phyloP scores from a whole-genome alignment of 1,140 invertebrate genomes.

The Drosophila quadrilineata region DNA sequence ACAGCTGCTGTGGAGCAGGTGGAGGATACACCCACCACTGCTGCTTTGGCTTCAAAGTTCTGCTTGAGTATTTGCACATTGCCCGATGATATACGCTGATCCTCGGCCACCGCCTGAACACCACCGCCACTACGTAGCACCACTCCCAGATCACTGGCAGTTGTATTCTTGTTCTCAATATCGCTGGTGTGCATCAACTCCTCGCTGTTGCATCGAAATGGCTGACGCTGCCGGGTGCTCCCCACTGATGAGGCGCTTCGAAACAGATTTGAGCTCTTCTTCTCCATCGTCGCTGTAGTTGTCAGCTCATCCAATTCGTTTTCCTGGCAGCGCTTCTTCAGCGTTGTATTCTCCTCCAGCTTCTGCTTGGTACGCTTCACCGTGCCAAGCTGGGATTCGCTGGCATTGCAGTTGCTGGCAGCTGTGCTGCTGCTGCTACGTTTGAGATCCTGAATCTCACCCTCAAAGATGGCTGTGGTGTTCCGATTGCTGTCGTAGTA shows the following conservation, averaged over 20 bases:
- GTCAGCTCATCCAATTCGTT: conserved; percentile 47
- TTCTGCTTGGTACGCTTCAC: conserved; percentile 88
- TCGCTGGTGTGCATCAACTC: conserved; percentile 79
- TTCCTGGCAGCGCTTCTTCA: conserved; percentile 83
- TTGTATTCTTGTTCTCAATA: conserved; percentile 75
- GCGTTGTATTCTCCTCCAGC: conserved; percentile 84
- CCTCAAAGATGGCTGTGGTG: conserved; percentile 71
- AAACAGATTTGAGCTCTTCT: conserved; percentile 54
- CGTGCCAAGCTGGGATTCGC: conserved; percentile 84
- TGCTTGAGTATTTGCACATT: conserved; percentile 92
- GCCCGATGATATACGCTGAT: conserved; percentile 83
- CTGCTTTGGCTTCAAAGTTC: conserved; percentile 91
- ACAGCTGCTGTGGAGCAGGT: conserved; percentile 18
- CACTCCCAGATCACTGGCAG: conserved; percentile 42
- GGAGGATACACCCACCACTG: conserved; percentile 46
- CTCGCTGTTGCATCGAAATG: conserved; percentile 75
- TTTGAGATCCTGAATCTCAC: conserved; percentile 76
- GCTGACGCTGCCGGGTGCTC: conserved; percentile 51
- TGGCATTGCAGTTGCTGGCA: conserved; percentile 51
- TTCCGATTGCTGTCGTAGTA: conserved; percentile 86
- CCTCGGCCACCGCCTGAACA: conserved; percentile 39
- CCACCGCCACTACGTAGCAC: conserved; percentile 41
- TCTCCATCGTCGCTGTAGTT: conserved; percentile 12
- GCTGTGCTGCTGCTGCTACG: conserved; percentile 49
- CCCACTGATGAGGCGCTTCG: conserved; percentile 66